These are phyloP conservation scores for Tenthredo livida DNA, from an alignment of 2,888 invertebrate species.

Conservation along the genomic window DNA sequence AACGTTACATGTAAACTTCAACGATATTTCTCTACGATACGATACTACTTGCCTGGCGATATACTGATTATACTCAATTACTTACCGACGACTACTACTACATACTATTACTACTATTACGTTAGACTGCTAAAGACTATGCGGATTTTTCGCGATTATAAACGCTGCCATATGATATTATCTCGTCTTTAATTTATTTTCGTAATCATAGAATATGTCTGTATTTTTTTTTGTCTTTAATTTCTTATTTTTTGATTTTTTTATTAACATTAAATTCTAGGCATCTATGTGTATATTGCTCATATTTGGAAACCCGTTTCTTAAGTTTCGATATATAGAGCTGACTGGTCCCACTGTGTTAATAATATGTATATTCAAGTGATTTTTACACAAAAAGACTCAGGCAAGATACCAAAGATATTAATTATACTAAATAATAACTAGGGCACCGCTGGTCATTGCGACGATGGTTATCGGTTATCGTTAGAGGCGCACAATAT, in stretches of 20 bases:
- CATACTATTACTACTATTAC: neutral
- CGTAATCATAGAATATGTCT: constrained; percentile 32
- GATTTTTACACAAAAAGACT: constrained; percentile 65
- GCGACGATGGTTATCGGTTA: constrained; percentile 67
- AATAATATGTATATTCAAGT: constrained; percentile 48
- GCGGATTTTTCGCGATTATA: constrained; percentile 40
- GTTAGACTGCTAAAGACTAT: constrained; percentile 42
- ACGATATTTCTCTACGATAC: neutral
- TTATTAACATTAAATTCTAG: neutral
- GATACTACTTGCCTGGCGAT: neutral
- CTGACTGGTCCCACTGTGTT: constrained; percentile 49
- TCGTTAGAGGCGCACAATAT: constrained; percentile 73
- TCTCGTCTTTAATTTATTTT: constrained; percentile 33
- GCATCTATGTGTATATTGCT: constrained; percentile 16
- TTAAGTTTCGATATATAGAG: constrained; percentile 48
- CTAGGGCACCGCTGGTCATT: constrained; percentile 68
- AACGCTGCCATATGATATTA: constrained; percentile 44
- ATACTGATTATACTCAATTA: constrained; percentile 35
- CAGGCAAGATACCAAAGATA: constrained; percentile 77
- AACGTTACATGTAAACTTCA: neutral
- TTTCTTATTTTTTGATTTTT: neutral
- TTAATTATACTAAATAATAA: constrained; percentile 65
- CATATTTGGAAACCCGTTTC: constrained; percentile 28
- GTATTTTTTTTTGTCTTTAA: constrained; percentile 27
- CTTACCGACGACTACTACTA: constrained; percentile 27